These are phyloP conservation scores for Ectemnius cavifrons DNA, from an alignment of 2,888 invertebrate species.

Conservation along the genomic window DNA sequence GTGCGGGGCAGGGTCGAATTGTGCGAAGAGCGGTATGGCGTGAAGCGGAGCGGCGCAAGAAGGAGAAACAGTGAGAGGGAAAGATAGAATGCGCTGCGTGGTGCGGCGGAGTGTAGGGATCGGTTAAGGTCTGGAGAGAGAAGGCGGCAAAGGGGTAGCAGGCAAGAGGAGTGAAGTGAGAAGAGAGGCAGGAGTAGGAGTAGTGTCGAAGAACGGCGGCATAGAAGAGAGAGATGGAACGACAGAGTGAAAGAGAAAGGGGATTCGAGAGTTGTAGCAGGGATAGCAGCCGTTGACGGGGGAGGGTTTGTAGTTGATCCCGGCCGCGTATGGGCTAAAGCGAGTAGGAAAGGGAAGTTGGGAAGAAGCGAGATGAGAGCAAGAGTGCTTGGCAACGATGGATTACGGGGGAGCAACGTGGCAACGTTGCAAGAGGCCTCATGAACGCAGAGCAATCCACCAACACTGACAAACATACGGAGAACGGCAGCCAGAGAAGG, in stretches of 20 bases:
- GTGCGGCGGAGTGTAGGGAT: constrained; percentile 24
- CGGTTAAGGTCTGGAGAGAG: constrained; percentile 14
- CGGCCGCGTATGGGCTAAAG: constrained; percentile 46
- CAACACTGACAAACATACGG: constrained; percentile 68
- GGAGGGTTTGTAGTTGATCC: constrained; percentile 63
- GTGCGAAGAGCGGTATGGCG: constrained; percentile 31
- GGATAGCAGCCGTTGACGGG: constrained; percentile 51
- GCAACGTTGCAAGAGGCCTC: constrained; percentile 69
- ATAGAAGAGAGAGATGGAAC: neutral
- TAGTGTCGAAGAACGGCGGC: constrained; percentile 3
- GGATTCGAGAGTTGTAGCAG: constrained; percentile 36
- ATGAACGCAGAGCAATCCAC: constrained; percentile 72
- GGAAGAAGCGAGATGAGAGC: constrained; percentile 44
- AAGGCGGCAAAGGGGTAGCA: constrained; percentile 22
- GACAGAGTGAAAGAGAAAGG: constrained; percentile 13
- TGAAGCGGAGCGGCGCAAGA: constrained; percentile 36
- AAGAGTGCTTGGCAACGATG: constrained; percentile 62
- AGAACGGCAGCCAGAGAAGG: constrained; percentile 74
- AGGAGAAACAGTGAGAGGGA: constrained; percentile 24
- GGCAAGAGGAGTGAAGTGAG: neutral
- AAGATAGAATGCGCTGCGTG: constrained; percentile 31
- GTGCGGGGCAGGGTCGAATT: neutral
- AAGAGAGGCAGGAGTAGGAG: constrained; percentile 11
- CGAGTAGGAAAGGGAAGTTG: constrained; percentile 39
- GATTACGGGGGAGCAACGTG: constrained; percentile 47